Base-by-base conservation (phyloP, 2,797 vertebrate species). In the Antennarius maculatus region DNA sequence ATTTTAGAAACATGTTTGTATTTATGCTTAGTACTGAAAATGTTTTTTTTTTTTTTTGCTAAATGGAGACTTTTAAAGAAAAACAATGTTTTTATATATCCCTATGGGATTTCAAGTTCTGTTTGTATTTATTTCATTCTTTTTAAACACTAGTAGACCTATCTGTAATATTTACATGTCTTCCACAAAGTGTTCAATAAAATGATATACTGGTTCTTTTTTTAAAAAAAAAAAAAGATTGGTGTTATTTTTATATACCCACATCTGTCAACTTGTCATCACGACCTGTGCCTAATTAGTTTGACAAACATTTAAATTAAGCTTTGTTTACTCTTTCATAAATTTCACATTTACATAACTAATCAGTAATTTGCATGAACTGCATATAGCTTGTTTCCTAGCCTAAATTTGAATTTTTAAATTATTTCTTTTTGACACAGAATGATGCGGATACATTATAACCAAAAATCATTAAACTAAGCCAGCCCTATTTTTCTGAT, bases 1-100 rank as follows among this genome's bases (percentile, higher is more conserved):
- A 92, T 90, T 92, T 93, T 96, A 96, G 93, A 93, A 94, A 92
- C 96, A 96, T 97, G 96, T 95, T 96, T 94, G 95, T 97, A 94
- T 96, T 96, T 94, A 95, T 95, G 90, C 88, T 95, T 93, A 92
- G 91, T 92, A 92, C 79, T 91, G 83, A 91, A 88, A 70, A 87
- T 84, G 82, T 87, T 91, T 93, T 94, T 85, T 45, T 89, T 93
- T 54, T 18, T 54, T 54, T 94, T 95, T 95, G 92, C 93, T 94
- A 90, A 95, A 95, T 91, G 85, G 90, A 93, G 89, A 92, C 92
- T 92, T 94, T 98, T 97, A 94, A 95, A 79, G 75, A 85, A 96
- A 95, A 97, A 95, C 96, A 94, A 93, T 93, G 93, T 94, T 94
- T 95, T 95, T 92, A 96, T 93, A 97, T 95, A 98, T 99, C 98